phyloP scores from a whole-genome alignment of 2,797 vertebrate genomes.

The Spheniscus humboldti region DNA sequence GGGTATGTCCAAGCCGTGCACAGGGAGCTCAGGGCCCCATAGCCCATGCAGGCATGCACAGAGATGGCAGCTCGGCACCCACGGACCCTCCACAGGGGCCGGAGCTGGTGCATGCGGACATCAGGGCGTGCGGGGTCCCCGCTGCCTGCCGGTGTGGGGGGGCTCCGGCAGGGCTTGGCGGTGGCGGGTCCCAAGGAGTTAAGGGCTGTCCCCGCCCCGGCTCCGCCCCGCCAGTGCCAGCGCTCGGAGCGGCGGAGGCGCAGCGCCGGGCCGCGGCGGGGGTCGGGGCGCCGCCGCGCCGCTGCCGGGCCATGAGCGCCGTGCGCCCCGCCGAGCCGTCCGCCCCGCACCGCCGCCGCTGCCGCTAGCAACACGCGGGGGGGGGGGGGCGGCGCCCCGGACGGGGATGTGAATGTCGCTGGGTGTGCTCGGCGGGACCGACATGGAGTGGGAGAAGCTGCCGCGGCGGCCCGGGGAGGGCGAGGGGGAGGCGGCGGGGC shows the following conservation, averaged over 20 bases:
- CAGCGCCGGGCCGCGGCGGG: neutral
- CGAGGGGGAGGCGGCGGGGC: conserved; percentile 72
- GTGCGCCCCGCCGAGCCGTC: too few species aligned
- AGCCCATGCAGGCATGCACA: neutral
- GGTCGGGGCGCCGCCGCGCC: neutral
- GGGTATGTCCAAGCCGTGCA: neutral
- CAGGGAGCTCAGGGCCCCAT: neutral
- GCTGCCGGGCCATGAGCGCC: too few species aligned
- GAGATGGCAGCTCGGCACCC: neutral
- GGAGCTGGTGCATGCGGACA: neutral
- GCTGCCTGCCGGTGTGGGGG: neutral
- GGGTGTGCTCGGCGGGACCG: neutral
- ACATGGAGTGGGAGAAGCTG: conserved; percentile 34
- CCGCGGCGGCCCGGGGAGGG: conserved; percentile 41
- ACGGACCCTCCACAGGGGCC: neutral
- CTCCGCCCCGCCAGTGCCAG: conserved; percentile 32
- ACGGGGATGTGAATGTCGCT: neutral
- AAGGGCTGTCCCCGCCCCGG: neutral
- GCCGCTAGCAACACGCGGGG: too few species aligned
- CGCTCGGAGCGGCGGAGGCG: neutral
- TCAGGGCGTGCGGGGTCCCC: neutral
- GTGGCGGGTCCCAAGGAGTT: neutral
- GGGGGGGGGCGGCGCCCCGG: too few species aligned
- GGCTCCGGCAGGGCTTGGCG: neutral
- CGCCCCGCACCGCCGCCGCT: too few species aligned